A percentile compares a stretch with the other conserved stretches of the same genome.
Conservation (phyloP, 2,797 vertebrate genomes). For the Ambastaia sidthimunki region DNA sequence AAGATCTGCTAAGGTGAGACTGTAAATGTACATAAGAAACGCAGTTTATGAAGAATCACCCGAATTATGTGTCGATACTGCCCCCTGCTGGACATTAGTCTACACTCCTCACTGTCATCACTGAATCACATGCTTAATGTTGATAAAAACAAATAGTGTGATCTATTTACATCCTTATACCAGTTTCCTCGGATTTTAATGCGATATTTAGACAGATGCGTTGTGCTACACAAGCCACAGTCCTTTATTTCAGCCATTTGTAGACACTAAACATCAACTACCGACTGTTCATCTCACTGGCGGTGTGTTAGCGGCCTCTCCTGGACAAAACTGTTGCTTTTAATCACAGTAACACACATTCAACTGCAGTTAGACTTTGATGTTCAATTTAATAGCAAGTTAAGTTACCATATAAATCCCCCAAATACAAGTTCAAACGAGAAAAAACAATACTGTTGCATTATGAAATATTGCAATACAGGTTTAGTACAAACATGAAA, state of each 20-base stretch:
- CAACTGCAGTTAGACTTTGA: slow-evolving; percentile 13
- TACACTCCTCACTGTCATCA: background rate
- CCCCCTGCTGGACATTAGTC: slow-evolving; percentile 38
- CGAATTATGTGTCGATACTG: slow-evolving; percentile 17
- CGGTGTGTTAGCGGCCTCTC: slow-evolving; percentile 15
- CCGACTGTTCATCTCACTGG: background rate
- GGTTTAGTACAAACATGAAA: slow-evolving; percentile 54
- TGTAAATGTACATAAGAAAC: background rate
- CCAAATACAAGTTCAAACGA: slow-evolving; percentile 44
- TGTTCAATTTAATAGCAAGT: slow-evolving; percentile 46
- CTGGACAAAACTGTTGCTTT: slow-evolving; percentile 2
- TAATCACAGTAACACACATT: background rate
- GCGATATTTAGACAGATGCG: too few relatives aligned
- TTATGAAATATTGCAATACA: slow-evolving; percentile 49
- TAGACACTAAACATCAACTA: background rate
- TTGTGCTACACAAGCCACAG: background rate
- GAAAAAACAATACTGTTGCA: slow-evolving; percentile 10
- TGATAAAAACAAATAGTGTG: background rate
- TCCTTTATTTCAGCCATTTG: background rate
- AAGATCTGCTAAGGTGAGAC: background rate
- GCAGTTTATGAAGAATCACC: background rate
- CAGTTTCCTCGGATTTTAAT: background rate
- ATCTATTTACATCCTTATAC: background rate
- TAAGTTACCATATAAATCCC: slow-evolving; percentile 45
- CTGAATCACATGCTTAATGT: too few relatives aligned